phyloP scores from a whole-genome alignment of 35 echinoderm and acorn worm genomes.

The Stichopus chloronotus region DNA sequence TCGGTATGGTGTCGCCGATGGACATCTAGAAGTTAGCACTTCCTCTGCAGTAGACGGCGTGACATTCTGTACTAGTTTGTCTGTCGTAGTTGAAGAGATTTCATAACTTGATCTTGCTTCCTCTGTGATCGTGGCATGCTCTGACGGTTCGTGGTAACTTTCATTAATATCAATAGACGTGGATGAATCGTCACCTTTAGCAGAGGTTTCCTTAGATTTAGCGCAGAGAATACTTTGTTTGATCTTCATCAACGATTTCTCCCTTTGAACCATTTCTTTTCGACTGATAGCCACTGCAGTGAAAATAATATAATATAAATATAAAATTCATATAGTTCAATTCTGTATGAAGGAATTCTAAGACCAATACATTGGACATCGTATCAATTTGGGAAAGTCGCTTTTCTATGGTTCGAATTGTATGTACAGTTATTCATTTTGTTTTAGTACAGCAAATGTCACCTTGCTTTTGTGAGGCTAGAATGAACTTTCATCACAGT shows the following conservation, averaged over 20 bases:
- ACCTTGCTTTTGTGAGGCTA: too few species aligned
- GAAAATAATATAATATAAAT: too few species aligned
- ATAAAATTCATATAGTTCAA: too few species aligned
- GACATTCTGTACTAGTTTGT: neutral
- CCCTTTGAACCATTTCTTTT: neutral
- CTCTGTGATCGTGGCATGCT: neutral
- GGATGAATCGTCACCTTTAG: neutral
- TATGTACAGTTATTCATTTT: too few species aligned
- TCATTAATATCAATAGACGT: neutral
- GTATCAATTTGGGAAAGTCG: too few species aligned
- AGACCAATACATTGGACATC: too few species aligned
- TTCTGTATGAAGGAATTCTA: too few species aligned
- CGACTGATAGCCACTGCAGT: neutral
- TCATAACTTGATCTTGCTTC: neutral
- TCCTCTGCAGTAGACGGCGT: neutral
- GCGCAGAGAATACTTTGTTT: neutral
- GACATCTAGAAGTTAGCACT: neutral
- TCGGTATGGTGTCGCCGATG: neutral
- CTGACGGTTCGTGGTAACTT: neutral
- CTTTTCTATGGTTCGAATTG: too few species aligned
- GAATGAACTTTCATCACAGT: too few species aligned
- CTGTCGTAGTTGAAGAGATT: neutral
- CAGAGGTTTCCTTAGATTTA: neutral
- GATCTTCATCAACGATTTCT: conserved; percentile 10
- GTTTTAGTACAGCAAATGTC: too few species aligned